Evolutionary conservation across 2,797 vertebrate genomes (phyloP).

Genomic region (Poeciliopsis infans): DNA sequence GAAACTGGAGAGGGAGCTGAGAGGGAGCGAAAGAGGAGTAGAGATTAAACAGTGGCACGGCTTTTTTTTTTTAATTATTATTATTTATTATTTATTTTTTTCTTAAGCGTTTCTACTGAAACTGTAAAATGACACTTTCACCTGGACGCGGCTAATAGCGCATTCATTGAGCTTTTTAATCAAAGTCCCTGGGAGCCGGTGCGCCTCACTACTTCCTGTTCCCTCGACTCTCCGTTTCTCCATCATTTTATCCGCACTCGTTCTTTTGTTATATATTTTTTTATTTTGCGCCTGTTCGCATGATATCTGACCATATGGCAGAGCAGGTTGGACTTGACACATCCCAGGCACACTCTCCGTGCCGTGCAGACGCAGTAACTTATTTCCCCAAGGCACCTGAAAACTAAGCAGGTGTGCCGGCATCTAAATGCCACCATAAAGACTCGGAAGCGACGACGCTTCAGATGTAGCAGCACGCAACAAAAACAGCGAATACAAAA

Average conservation of each 20-base stretch:
- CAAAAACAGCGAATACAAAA: conserved; percentile 24
- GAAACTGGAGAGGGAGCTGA: conserved; percentile 94
- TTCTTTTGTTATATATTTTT: conserved; percentile 32
- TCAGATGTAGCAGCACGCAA: conserved; percentile 52
- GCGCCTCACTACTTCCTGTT: conserved; percentile 42
- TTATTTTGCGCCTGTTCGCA: conserved; percentile 49
- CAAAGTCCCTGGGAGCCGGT: conserved; percentile 51
- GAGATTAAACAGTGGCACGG: conserved; percentile 21
- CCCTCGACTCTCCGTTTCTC: conserved; percentile 31
- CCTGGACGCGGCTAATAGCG: background rate
- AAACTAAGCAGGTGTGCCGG: conserved; percentile 67
- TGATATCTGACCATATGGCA: conserved; percentile 68
- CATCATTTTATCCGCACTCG: conserved; percentile 16
- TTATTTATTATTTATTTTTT: too few species aligned
- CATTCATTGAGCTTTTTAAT: conserved; percentile 23
- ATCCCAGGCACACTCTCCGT: conserved; percentile 59
- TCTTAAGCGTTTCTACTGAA: background rate
- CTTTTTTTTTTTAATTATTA: too few species aligned
- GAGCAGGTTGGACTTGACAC: conserved; percentile 67
- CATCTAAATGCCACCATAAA: conserved; percentile 63
- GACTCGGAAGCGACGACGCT: conserved; percentile 57
- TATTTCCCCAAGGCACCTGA: conserved; percentile 72
- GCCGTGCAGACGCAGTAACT: conserved; percentile 61
- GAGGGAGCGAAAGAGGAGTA: conserved; percentile 17
- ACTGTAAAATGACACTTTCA: background rate